Evolutionary conservation across 1,140 invertebrate species (phyloP), one percentile per base, ranked within the genome.

Genomic region (Calliphora vicina): DNA sequence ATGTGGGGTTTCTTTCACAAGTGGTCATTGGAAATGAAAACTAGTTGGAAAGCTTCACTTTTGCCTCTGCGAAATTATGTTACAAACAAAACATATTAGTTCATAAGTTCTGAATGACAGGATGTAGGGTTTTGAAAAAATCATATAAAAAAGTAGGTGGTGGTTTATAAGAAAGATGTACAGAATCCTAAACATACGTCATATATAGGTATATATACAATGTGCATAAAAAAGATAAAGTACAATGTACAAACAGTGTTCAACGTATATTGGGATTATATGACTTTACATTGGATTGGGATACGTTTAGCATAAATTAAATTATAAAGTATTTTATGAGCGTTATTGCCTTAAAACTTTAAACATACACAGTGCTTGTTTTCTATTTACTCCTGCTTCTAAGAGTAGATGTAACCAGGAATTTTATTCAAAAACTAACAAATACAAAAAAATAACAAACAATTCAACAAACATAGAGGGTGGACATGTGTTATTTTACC

Each of bases 271-370:
- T 35, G 35, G 50, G n/a, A 67, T 67, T 17, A n/a, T 61, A 76
- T 42, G 35, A 17, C 73, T 45, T 50, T 83, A 78, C 83, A 83
- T 83, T 81, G 23, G 61, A 20, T 25, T 67, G 17, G 20, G 20
- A 67, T 67, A 23, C 71, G 67, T 71, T 83, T 83, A 81, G 73
- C 83, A 83, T 83, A 83, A 83, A 83, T 83, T 83, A 83, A 83
- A 83, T 83, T 83, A 83, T 83, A 83, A 83, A 83, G 81, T 83
- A 83, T 23, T 83, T 83, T 83, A 83, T 83, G 71, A 80, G 80
- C 71, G 61, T 67, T 25, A 73, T 78, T 42, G 23, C 23, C 78
- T 23, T 27, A 20, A 76, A 74, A 35, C 25, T 27, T 20, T 71
- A 25, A 20, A 26, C 15, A 80, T 0, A 80, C 0, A 13, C 17